Base-by-base conservation (phyloP, 2,888 invertebrate species). In the Eudemis profundana region DNA sequence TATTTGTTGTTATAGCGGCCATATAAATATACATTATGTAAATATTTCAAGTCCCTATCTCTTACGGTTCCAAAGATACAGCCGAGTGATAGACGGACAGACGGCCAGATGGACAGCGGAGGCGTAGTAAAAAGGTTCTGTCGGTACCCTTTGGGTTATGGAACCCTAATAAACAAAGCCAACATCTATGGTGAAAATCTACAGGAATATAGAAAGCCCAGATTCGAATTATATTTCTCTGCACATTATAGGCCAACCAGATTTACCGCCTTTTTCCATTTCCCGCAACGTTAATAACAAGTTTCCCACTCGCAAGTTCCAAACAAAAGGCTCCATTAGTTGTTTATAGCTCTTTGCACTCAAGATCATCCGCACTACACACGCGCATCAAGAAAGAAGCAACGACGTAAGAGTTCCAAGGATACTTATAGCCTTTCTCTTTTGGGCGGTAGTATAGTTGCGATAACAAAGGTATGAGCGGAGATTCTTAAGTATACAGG, bases 271-370 rank as follows among this genome's bases (percentile, higher is more conserved):
- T 40, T 54, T 54, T 42, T 27, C 54, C 42, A 54, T 54, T 56
- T 56, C 56, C 56, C 12, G 27, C 15, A 4, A n/a, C 38, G 42
- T 53, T 56, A 56, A 56, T 56, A 44, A 44, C 33, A 61, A 64
- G 50, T 57, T 64, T 59, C 17, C 50, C 57, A n/a, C 56, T 33
- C 23, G 54, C 29, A 59, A 64, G 12, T 57, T 64, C 27, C 44
- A 38, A 65, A 65, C 60, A 65, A 65, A 65, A 65, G 60, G 59
- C 29, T 60, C 65, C 65, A 65, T 65, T 65, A 65, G 65, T 65
- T 60, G 59, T 65, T 65, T 65, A 65, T 65, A 51, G 60, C 65
- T 51, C 51, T 65, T 47, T 65, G 59, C 65, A 65, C 65, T 65
- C 53, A 53, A 64, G 57, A 57, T 63, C 56, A 54, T 62, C 62